phyloP scores from a whole-genome alignment of 2,113 vertebrate genomes.

The Eurystomus gularis region DNA sequence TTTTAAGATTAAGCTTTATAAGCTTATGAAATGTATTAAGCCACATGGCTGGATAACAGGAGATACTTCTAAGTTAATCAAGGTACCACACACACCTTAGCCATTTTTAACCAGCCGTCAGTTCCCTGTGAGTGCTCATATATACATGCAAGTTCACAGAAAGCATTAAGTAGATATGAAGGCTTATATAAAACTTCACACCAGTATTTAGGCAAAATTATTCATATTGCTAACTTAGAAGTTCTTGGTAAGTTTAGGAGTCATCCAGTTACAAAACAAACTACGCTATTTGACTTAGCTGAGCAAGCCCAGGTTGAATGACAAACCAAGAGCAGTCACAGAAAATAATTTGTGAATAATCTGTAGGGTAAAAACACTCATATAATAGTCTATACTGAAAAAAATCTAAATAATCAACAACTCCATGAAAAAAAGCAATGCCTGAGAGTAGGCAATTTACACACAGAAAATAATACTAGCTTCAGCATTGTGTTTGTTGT shows the following conservation, averaged over 20 bases:
- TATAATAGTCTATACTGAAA: not conserved
- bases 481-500: not conserved
- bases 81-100: not conserved
- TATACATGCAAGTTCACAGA: rapidly evolving
- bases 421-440: not conserved
- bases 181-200: not conserved
- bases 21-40: not conserved
- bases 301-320: not conserved
- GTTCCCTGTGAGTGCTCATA: not conserved
- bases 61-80: not conserved
- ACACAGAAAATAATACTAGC: not conserved
- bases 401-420: not conserved
- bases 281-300: not conserved
- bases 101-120: not conserved
- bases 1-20: not conserved
- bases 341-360: not conserved
- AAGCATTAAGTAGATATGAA: not conserved
- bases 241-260: not conserved
- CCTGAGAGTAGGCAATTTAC: not conserved
- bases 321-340: not conserved
- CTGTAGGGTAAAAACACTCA: not conserved
- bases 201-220: not conserved
- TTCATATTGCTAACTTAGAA: not conserved
- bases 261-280: not conserved
- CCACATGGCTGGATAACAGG: not conserved